Percentiles rank a stretch among this genome's conserved stretches.
These are phyloP conservation scores for Myotis davidii DNA, from an alignment of 2,113 vertebrate genomes.

Conservation along the genomic window DNA sequence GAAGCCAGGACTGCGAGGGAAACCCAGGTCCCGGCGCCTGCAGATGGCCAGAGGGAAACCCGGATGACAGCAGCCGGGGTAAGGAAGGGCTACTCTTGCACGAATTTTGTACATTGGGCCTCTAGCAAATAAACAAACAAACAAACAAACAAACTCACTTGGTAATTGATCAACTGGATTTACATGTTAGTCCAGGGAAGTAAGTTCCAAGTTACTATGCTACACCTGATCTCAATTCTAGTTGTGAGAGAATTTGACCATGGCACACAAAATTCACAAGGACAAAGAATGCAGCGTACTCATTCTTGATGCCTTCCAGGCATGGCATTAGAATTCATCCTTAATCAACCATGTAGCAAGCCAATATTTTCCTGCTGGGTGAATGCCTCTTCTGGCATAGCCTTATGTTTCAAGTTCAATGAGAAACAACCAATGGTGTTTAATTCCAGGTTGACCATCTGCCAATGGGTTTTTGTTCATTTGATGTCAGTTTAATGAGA, in stretches of 20 bases:
- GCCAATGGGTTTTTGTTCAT: not conserved
- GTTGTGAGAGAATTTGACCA: not conserved
- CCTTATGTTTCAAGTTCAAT: not conserved
- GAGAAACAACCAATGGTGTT: not conserved
- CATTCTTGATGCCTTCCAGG: not conserved
- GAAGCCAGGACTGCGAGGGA: no score
- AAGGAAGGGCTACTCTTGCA: no score
- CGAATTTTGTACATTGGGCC: no score
- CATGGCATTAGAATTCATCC: constrained; percentile 20
- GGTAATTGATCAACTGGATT: not conserved
- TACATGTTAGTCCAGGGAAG: not conserved
- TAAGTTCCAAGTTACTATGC: not conserved
- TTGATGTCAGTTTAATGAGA: not conserved
- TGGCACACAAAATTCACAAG: not conserved
- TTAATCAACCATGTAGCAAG: not conserved
- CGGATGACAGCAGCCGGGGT: no score
- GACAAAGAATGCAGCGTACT: not conserved
- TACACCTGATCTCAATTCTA: not conserved
- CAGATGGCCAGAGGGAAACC: no score
- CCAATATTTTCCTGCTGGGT: not conserved
- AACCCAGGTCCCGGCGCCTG: no score
- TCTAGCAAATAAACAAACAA: not conserved
- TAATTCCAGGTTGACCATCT: not conserved
- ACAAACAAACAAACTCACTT: not conserved
- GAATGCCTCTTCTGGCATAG: not conserved